Conservation (phyloP, 1,140 invertebrate genomes). For the Amyelois transitella region DNA sequence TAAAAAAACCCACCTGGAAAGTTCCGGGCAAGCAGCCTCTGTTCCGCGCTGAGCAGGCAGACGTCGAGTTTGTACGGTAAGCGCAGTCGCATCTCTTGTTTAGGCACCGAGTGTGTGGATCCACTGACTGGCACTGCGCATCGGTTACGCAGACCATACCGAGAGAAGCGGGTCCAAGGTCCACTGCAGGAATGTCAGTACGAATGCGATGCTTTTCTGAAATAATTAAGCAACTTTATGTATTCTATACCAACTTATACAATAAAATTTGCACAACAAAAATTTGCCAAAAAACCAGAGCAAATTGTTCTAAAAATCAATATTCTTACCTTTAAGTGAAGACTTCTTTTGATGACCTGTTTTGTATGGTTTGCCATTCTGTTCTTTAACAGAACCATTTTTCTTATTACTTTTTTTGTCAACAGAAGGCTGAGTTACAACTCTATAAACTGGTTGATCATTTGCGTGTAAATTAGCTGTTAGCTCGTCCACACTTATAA, state of each 20-base stretch:
- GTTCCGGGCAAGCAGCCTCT: slow-evolving; percentile 88
- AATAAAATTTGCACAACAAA: no score
- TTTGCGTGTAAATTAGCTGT: slow-evolving; percentile 66
- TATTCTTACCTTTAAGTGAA: slow-evolving; percentile 49
- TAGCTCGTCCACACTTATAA: slow-evolving; percentile 52
- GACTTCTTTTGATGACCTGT: slow-evolving; percentile 61
- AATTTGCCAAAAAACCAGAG: slow-evolving; percentile 6
- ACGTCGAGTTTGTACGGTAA: slow-evolving; percentile 69
- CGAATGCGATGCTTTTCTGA: slow-evolving; percentile 59
- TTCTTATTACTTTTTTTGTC: slow-evolving; percentile 62
- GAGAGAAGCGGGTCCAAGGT: slow-evolving; percentile 80
- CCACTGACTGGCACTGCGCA: slow-evolving; percentile 85
- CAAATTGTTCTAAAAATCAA: no score
- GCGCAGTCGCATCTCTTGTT: slow-evolving; percentile 87
- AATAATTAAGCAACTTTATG: slow-evolving; percentile 14
- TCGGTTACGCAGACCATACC: slow-evolving; percentile 84
- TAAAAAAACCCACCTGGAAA: slow-evolving; percentile 82
- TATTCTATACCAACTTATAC: neutral
- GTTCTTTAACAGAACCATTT: slow-evolving; percentile 41
- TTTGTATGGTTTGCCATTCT: slow-evolving; percentile 48
- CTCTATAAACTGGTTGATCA: slow-evolving; percentile 64
- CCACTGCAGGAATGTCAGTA: slow-evolving; percentile 31
- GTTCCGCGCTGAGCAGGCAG: slow-evolving; percentile 80
- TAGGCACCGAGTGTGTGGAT: slow-evolving; percentile 85
- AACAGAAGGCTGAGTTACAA: slow-evolving; percentile 59